A percentile compares a stretch with the other conserved stretches of the same genome.
phyloP scores from a whole-genome alignment of 2,113 vertebrate genomes.

The Ornithorhynchus anatinus region DNA sequence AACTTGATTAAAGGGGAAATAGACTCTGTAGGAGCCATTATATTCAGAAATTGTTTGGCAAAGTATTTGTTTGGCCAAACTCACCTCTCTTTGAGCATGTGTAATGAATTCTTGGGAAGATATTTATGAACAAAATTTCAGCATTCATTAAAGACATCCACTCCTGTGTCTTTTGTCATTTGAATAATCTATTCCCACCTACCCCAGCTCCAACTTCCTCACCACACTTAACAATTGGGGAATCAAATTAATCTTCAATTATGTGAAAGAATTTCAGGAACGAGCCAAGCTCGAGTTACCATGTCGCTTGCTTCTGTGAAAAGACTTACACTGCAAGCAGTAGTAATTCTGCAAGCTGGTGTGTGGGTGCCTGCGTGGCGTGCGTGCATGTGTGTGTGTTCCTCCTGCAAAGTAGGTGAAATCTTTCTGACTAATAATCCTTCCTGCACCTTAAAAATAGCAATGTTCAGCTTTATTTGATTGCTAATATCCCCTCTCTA shows the following conservation, averaged over 20 bases:
- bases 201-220: conserved; percentile 30
- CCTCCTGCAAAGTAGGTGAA: not conserved
- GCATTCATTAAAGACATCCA: conserved; percentile 24
- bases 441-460: not conserved
- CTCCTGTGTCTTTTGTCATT: conserved; percentile 55
- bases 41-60: conserved; percentile 59
- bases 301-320: conserved; percentile 31
- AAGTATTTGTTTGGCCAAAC: conserved; percentile 57
- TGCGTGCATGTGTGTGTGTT: not conserved
- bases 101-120: conserved; percentile 18
- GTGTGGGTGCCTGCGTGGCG: not conserved
- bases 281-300: conserved; percentile 53
- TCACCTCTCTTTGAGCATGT: not conserved
- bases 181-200: conserved; percentile 59
- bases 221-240: conserved; percentile 47
- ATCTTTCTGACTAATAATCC: not conserved
- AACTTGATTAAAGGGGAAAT: conserved; percentile 60
- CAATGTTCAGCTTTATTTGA: not conserved
- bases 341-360: not conserved
- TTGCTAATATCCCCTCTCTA: not conserved
- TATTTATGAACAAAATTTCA: conserved; percentile 31
- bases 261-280: conserved; percentile 63
- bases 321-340: conserved; percentile 2
- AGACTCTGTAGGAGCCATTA: conserved; percentile 67
- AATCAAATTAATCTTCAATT: conserved; percentile 73